Evolutionary conservation across 2,888 invertebrate genomes (phyloP).

Genomic region (Clusia tigrina): DNA sequence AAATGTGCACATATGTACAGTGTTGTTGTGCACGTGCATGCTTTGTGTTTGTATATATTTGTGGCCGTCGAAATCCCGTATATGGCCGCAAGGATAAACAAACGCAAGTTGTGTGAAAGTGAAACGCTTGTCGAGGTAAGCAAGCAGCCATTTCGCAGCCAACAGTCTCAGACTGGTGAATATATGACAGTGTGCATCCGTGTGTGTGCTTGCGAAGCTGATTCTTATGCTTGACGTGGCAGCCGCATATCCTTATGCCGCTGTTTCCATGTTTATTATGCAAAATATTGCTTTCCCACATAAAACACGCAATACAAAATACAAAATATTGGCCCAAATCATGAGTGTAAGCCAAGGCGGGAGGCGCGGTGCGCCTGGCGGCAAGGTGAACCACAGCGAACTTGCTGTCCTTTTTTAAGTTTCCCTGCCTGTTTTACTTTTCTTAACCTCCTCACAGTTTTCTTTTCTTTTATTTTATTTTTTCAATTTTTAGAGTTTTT

Average conservation of each 20-base stretch:
- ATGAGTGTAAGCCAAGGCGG: not conserved
- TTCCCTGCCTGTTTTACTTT: not conserved
- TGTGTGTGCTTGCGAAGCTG: not conserved
- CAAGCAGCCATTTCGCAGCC: too few species aligned
- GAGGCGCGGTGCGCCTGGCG: not conserved
- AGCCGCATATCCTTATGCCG: not conserved
- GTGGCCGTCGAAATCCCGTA: too few species aligned
- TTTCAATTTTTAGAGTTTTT: not conserved
- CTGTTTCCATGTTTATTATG: conserved; percentile 2
- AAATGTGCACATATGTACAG: too few species aligned
- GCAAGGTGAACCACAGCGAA: not conserved
- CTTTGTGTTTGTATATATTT: too few species aligned
- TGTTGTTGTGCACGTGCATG: too few species aligned
- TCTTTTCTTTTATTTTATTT: not conserved
- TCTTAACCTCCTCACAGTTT: not conserved
- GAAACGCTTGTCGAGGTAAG: too few species aligned
- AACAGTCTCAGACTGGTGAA: too few species aligned
- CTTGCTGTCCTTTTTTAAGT: not conserved
- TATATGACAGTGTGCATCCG: too few species aligned
- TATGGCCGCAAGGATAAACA: too few species aligned
- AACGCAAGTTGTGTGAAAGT: too few species aligned
- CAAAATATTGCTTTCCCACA: conserved; percentile 5
- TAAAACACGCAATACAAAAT: not conserved
- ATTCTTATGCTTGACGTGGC: too few species aligned
- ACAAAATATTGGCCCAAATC: not conserved